Evolutionary conservation across 2,888 invertebrate genomes (phyloP).

Genomic region (Thumatha senex): DNA sequence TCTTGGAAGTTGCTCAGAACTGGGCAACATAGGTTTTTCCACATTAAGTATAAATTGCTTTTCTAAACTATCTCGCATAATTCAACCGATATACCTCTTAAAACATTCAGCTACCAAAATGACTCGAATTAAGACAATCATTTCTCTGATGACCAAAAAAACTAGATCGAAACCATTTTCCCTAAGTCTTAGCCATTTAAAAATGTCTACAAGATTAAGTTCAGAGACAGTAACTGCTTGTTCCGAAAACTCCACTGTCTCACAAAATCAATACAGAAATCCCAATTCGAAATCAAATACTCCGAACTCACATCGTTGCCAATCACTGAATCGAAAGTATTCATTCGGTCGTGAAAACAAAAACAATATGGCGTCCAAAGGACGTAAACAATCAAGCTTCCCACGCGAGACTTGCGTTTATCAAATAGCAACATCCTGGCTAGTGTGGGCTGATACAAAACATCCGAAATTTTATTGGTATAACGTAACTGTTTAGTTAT

Average conservation of each 20-base stretch:
- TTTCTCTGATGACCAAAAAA: no score
- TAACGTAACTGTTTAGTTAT: slow-evolving; percentile 17
- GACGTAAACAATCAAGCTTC: slow-evolving; percentile 60
- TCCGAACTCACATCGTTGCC: slow-evolving; percentile 12
- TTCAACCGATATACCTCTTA: no score
- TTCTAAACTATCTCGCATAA: no score
- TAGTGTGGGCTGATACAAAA: slow-evolving; percentile 44
- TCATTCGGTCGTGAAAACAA: slow-evolving; percentile 49
- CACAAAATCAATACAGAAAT: slow-evolving; percentile 8
- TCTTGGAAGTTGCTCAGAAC: no score
- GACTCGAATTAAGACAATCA: no score
- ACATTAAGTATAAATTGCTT: no score
- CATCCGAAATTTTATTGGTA: slow-evolving; percentile 44
- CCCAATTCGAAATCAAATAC: slow-evolving; percentile 9
- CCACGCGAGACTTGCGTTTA: slow-evolving; percentile 53
- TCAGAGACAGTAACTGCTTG: no score
- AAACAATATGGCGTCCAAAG: slow-evolving; percentile 51
- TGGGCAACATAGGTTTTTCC: no score
- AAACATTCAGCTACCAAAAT: no score
- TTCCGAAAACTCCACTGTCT: background rate
- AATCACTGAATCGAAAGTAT: slow-evolving; percentile 41
- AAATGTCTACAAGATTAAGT: no score
- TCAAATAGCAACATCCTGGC: slow-evolving; percentile 58
- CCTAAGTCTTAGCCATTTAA: no score
- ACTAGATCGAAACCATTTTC: no score